Base-by-base conservation (phyloP, 1,140 invertebrate species). In the Aphis gossypii region DNA sequence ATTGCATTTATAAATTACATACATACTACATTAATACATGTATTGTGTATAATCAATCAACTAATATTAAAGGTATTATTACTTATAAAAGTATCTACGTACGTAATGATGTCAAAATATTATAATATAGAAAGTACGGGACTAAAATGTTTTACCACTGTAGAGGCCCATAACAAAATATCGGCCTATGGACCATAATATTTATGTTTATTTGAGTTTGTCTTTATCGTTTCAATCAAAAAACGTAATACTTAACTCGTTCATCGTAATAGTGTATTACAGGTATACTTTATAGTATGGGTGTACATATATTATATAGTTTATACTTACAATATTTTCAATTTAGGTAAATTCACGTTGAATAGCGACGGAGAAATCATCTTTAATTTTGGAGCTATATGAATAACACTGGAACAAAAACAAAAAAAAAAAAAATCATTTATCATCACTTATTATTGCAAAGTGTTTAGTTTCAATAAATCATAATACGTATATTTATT, bases 351-450 rank as follows among this genome's bases (percentile, higher is more conserved):
- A n/a, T 35, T 6, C 14, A 93, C 92, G 23, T 93, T 0, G 30
- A 93, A 93, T 25, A 93, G 35, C 14, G 38, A 44, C 25, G 48
- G 35, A 1, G 92, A 83, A 44, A 93, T 93, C 76, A 41, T 6
- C 51, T 54, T 84, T 2, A 93, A 35, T 8, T 86, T 84, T 35
- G 92, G 92, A 14, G 92, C 92, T 6, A 14, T 35, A 38, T 51
- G 46, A 30, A 93, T 93, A 38, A 44, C 44, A 93, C 92, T 93
- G 48, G 18, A 93, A 93, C 44, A 92, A 9, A 92, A 92, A 25
- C 3, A 90, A 46, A 23, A 46, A 35, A 46, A 46, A 35, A 46
- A n/a, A 5, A 41, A 25, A 35, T 35, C 56, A 38, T 30, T 88
- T n/a, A 88, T 51, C 44, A 46, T 76, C 60, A n/a, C 30, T 68